Conservation (phyloP, 2,797 vertebrate genomes). For the Phoeniculus purpureus region DNA sequence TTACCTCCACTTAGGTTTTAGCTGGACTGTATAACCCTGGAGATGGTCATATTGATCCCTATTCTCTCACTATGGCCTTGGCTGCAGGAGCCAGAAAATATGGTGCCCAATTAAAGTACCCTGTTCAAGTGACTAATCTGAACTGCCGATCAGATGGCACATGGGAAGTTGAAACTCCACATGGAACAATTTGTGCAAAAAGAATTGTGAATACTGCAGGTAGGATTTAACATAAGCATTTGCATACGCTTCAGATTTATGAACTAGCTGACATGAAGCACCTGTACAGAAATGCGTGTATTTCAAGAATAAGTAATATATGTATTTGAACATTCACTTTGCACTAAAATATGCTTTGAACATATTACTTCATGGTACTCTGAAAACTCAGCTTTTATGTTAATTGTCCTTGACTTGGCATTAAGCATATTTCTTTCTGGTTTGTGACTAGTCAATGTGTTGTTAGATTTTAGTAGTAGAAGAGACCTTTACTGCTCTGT, state of each 20-base stretch:
- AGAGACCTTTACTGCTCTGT: background rate
- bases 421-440: background rate
- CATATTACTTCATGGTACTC: background rate
- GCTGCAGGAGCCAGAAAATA: constrained; percentile 94
- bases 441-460: background rate
- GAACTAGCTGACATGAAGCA: background rate
- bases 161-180: constrained; percentile 92
- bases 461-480: background rate
- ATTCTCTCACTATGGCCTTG: constrained; percentile 97
- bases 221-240: constrained; percentile 63
- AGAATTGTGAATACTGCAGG: constrained; percentile 92
- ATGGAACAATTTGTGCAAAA: constrained; percentile 87
- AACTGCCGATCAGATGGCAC: constrained; percentile 83
- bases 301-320: background rate
- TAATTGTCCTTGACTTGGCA: background rate
- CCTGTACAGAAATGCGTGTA: background rate
- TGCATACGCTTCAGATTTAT: background rate
- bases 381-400: background rate
- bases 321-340: background rate
- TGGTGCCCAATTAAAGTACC: constrained; percentile 90
- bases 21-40: constrained; percentile 94
- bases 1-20: constrained; percentile 82
- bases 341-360: background rate
- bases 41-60: constrained; percentile 97
- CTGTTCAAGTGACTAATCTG: constrained; percentile 85